A percentile compares a stretch with the other conserved stretches of the same genome.
phyloP scores from a whole-genome alignment of 1,140 invertebrate species.

The Neotoxoptera formosana region DNA sequence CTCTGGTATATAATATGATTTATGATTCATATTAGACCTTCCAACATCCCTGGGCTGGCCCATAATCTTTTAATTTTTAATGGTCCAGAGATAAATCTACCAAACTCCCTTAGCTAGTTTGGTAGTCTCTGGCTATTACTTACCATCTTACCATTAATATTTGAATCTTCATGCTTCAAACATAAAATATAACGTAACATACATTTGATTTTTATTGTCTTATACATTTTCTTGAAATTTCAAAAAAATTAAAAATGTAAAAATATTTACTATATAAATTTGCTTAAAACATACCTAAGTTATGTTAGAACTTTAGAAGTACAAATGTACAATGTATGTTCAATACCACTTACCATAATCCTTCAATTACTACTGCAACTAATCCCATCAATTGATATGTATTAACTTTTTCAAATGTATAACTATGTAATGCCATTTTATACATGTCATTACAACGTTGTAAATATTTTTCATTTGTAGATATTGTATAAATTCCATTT shows the following conservation, averaged over 20 bases:
- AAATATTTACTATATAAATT: neutral
- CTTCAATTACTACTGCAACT: neutral
- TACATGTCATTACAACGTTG: constrained; percentile 2
- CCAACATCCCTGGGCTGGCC: too few species aligned
- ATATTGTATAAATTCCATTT: constrained; percentile 22
- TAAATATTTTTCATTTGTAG: constrained; percentile 12
- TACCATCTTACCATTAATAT: too few species aligned
- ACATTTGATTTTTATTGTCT: neutral
- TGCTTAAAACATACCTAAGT: neutral
- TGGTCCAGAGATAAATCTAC: too few species aligned
- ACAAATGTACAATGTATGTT: neutral
- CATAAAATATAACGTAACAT: neutral
- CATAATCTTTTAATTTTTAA: too few species aligned
- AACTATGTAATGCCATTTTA: constrained; percentile 5
- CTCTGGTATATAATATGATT: too few species aligned
- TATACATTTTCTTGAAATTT: neutral
- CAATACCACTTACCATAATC: neutral
- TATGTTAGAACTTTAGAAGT: neutral
- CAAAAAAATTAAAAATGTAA: too few species aligned
- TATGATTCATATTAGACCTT: too few species aligned
- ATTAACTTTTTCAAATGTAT: constrained; percentile 19
- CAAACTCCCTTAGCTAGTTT: too few species aligned
- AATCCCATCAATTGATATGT: neutral
- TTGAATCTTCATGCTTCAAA: neutral
- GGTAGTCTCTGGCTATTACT: too few species aligned